phyloP scores from a whole-genome alignment of 1,140 invertebrate species.

The Triops cancriformis region DNA sequence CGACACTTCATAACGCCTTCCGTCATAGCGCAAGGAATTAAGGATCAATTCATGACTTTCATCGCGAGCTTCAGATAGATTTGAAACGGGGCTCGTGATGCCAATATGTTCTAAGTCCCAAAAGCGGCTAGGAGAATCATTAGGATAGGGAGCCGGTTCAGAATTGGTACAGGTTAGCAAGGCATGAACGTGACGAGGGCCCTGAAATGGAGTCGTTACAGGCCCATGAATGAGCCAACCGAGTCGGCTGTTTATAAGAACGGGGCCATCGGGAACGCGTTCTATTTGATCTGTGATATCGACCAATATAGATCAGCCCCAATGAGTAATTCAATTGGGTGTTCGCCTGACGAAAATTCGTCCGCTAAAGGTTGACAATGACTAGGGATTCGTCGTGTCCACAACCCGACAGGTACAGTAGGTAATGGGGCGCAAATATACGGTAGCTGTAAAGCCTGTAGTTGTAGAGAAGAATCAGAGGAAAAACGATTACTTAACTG shows the following conservation, averaged over 20 bases:
- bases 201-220: background rate
- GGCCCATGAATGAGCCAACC: conserved; percentile 15
- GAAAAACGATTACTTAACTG: background rate
- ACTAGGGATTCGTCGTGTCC: background rate
- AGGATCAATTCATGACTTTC: background rate
- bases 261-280: background rate
- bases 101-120: background rate
- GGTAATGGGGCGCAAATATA: background rate
- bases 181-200: too few relatives aligned
- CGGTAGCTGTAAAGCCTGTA: background rate
- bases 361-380: background rate
- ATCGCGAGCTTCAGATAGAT: background rate
- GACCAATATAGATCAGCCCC: background rate
- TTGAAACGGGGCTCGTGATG: background rate
- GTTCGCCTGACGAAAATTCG: background rate
- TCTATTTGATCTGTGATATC: too few relatives aligned
- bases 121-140: background rate
- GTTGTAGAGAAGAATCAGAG: background rate
- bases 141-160: background rate
- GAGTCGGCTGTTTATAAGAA: background rate
- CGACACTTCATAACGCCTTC: background rate
- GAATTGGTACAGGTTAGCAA: background rate
- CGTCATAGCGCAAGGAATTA: too few relatives aligned
- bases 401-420: background rate
- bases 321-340: background rate